Evolutionary conservation across 37 sponge, comb jelly and placozoan species (phyloP), one percentile per base, ranked within the genome.

Genomic region (Chondrilla cf. caribensis): DNA sequence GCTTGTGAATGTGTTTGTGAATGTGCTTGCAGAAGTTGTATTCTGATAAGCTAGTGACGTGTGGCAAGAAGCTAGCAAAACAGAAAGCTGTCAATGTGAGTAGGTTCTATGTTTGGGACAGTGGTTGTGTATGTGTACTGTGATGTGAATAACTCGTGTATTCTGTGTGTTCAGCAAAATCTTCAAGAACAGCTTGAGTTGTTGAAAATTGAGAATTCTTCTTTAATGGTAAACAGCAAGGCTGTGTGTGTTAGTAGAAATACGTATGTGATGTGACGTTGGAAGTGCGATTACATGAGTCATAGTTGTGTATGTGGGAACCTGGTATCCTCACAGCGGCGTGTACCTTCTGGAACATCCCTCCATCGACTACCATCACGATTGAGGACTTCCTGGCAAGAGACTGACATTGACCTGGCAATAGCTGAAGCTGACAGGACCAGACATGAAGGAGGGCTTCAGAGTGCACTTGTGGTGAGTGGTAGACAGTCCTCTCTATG

Each of bases 371-470:
- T 42, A 1, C n/a, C 38, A 24, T 21, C 7, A 37, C 38, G 36
- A 14, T 3, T 73, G 15, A 73, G 76, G 42, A 73, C 76, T 43
- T 43, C 76, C 1, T 73, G 76, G 76, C 76, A 73, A 43, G 76
- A 73, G 76, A 73, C 76, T 2, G 76, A 73, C 43, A 73, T 73
- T 40, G 76, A 73, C 44, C 9, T 19, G 21, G 76, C 76, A 2
- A 73, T 73, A 2, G 76, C 76, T 19, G 76, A 73, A 39, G 76
- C 76, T 6, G 59, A 59, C 21, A 43, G 47, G 43, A 24, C n/a
- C n/a, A n/a, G n/a, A n/a, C n/a, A n/a, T n/a, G 28, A 2, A 51
- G 2, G 6, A 38, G 5, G 78, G 2, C 3, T n/a, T 35, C 24
- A 11, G 5, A 4, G 24, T 43, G 41, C 2, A 38, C 26, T 19